Percentiles rank a stretch among this genome's conserved stretches.
These are phyloP conservation scores for Acanthosepion esculentum DNA, from an alignment of 2,888 invertebrate species.

Conservation along the genomic window DNA sequence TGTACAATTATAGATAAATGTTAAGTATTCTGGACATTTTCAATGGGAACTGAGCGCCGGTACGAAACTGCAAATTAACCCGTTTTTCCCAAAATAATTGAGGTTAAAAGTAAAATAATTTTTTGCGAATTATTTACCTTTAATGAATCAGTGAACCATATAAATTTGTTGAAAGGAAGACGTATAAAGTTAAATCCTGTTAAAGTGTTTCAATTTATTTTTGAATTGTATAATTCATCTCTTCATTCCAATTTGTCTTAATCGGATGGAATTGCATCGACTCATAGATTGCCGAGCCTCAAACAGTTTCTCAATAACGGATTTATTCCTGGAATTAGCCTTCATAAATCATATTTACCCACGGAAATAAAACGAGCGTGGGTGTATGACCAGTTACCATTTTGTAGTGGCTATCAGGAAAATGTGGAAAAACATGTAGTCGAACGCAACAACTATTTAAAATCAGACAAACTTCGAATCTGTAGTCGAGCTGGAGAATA, in stretches of 20 bases:
- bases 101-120: too few species aligned
- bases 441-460: background rate
- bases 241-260: background rate
- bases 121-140: background rate
- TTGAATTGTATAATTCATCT: background rate
- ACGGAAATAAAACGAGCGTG: background rate
- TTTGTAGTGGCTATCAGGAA: background rate
- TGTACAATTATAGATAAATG: too few species aligned
- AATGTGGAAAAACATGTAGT: background rate
- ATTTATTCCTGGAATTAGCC: constrained; percentile 8
- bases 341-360: background rate
- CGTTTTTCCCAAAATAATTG: too few species aligned
- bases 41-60: too few species aligned
- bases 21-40: too few species aligned
- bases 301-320: background rate
- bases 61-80: too few species aligned
- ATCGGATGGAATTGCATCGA: background rate
- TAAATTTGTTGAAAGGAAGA: background rate
- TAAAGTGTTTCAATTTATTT: background rate
- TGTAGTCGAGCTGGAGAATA: background rate
- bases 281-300: background rate
- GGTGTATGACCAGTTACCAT: background rate
- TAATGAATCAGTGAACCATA: background rate
- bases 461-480: background rate
- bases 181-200: background rate